Conservation (phyloP, 2,888 invertebrate genomes). For the Mamestra brassicae region DNA sequence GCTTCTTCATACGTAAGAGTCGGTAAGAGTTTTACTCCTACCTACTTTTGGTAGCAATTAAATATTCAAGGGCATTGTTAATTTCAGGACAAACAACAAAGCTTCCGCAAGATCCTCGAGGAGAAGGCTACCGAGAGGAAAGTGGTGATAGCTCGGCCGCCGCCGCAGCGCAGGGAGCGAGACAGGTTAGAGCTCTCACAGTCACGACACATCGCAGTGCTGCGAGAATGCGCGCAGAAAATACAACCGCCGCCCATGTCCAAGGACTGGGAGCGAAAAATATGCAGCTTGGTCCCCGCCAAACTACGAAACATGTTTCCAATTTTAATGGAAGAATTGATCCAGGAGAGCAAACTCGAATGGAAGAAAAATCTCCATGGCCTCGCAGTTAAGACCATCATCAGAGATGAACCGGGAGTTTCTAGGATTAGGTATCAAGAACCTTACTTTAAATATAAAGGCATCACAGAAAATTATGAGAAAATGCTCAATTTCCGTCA, state of each 20-base stretch:
- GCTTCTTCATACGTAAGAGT: not conserved
- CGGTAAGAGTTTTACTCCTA: not conserved
- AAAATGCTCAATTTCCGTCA: slow-evolving; percentile 91
- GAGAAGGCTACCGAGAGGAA: slow-evolving; percentile 83
- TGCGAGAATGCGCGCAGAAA: slow-evolving; percentile 90
- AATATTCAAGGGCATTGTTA: slow-evolving; percentile 8
- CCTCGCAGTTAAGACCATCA: slow-evolving; percentile 92
- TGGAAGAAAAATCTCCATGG: slow-evolving; percentile 92
- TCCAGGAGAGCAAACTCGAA: slow-evolving; percentile 90
- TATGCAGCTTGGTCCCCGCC: slow-evolving; percentile 90
- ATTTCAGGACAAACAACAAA: slow-evolving; percentile 85
- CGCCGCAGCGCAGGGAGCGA: slow-evolving; percentile 78
- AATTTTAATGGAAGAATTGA: slow-evolving; percentile 87
- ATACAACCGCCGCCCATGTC: slow-evolving; percentile 92
- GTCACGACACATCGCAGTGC: slow-evolving; percentile 88
- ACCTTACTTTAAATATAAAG: slow-evolving; percentile 91
- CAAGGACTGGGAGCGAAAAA: slow-evolving; percentile 91
- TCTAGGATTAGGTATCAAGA: slow-evolving; percentile 86
- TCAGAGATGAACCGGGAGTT: slow-evolving; percentile 91
- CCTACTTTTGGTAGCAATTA: not conserved
- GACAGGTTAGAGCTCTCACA: slow-evolving; percentile 88
- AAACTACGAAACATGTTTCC: slow-evolving; percentile 91
- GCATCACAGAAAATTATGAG: slow-evolving; percentile 91
- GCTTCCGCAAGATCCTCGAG: slow-evolving; percentile 83
- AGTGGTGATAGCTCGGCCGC: slow-evolving; percentile 80